phyloP scores from a whole-genome alignment of 1,140 invertebrate species.

The Carposina sasakii region DNA sequence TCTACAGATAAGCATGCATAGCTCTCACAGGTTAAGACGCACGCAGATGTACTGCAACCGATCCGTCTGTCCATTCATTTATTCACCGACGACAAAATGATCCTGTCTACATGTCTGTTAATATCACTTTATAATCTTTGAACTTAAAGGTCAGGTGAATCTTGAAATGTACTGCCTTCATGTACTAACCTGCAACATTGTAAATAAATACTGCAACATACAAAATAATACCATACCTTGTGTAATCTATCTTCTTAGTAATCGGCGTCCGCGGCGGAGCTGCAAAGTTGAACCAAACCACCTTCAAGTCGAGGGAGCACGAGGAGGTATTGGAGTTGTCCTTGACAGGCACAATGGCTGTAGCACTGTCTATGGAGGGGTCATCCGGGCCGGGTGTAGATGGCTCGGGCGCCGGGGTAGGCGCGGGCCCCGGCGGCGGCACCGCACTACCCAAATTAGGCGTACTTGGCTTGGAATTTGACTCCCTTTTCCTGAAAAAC shows the following conservation, averaged over 20 bases:
- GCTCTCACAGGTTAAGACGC: too few relatives aligned
- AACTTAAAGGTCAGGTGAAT: too few relatives aligned
- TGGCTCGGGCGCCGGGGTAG: slow-evolving; percentile 39
- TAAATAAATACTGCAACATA: too few relatives aligned
- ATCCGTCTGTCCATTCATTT: too few relatives aligned
- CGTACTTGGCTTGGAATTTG: slow-evolving; percentile 66
- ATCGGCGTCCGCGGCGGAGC: slow-evolving; percentile 95
- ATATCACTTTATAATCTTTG: too few relatives aligned
- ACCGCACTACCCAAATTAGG: slow-evolving; percentile 58
- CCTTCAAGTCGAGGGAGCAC: slow-evolving; percentile 89
- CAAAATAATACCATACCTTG: slow-evolving; percentile 74
- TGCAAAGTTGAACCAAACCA: slow-evolving; percentile 98
- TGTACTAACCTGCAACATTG: too few relatives aligned
- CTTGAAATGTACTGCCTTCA: too few relatives aligned
- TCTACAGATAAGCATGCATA: too few relatives aligned
- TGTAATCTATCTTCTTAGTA: slow-evolving; percentile 95
- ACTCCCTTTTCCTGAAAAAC: slow-evolving; percentile 64
- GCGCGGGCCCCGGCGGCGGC: slow-evolving; percentile 40
- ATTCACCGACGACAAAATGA: too few relatives aligned
- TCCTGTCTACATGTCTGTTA: too few relatives aligned
- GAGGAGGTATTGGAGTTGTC: slow-evolving; percentile 82
- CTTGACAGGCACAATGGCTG: slow-evolving; percentile 57
- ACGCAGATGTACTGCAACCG: too few relatives aligned
- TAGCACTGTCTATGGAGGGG: slow-evolving; percentile 44
- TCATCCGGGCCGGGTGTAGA: slow-evolving; percentile 44